Conservation (phyloP, 1,140 invertebrate genomes). For the Stegodyphus dumicola region DNA sequence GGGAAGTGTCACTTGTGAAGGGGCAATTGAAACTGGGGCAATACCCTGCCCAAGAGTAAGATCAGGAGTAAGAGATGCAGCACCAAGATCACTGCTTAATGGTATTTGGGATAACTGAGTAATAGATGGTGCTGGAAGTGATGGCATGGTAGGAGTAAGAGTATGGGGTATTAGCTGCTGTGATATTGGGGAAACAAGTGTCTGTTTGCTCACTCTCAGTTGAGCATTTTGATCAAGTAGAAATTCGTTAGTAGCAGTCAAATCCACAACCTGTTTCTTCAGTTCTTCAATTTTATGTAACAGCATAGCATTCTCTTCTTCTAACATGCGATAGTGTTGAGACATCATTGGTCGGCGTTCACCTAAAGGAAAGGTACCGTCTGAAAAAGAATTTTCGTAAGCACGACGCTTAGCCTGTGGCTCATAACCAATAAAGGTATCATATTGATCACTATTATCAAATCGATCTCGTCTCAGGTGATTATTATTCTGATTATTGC, state of each 20-base stretch:
- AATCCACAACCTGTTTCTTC: slow-evolving; percentile 77
- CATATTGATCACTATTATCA: slow-evolving; percentile 57
- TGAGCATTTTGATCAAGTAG: slow-evolving; percentile 84
- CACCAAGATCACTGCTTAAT: slow-evolving; percentile 67
- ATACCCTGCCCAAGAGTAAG: slow-evolving; percentile 64
- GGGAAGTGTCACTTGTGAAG: slow-evolving; percentile 67
- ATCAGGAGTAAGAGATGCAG: slow-evolving; percentile 67
- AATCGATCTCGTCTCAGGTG: slow-evolving; percentile 19
- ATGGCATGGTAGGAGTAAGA: slow-evolving; percentile 31
- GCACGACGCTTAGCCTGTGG: slow-evolving; percentile 64
- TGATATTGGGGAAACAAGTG: slow-evolving; percentile 63
- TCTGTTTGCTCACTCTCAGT: slow-evolving; percentile 76
- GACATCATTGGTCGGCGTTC: slow-evolving; percentile 48
- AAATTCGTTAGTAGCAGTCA: slow-evolving; percentile 85
- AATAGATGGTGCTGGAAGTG: slow-evolving; percentile 43
- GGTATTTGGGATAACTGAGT: slow-evolving; percentile 64
- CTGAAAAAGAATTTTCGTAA: slow-evolving; percentile 40
- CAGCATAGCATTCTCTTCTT: slow-evolving; percentile 80
- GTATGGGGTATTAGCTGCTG: slow-evolving; percentile 58
- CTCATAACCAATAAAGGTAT: slow-evolving; percentile 61
- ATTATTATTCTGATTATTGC: slow-evolving; percentile 15
- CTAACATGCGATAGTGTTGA: slow-evolving; percentile 68
- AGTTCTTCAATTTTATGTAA: slow-evolving; percentile 80
- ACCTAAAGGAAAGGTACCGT: slow-evolving; percentile 14
- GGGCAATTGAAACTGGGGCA: slow-evolving; percentile 67